phyloP scores from a whole-genome alignment of 2,888 invertebrate genomes.

The Melikaiella ostensackeni region DNA sequence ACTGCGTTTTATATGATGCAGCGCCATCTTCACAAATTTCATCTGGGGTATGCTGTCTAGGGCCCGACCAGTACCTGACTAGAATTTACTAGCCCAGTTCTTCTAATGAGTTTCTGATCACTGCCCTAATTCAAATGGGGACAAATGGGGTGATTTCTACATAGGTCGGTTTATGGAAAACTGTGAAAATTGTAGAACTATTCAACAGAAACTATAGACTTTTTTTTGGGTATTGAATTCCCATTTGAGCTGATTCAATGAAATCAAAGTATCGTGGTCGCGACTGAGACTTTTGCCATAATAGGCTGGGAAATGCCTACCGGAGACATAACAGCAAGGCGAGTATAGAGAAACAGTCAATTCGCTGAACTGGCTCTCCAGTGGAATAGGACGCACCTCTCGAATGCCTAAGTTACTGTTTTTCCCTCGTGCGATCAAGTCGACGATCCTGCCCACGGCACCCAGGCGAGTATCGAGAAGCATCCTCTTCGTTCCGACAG shows the following conservation, averaged over 20 bases:
- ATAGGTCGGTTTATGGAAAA: not conserved
- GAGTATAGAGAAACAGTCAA: slow-evolving; percentile 62
- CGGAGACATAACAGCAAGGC: slow-evolving; percentile 62
- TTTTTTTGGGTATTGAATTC: slow-evolving; percentile 9
- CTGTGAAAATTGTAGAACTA: slow-evolving; percentile 2
- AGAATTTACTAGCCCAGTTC: too few relatives aligned
- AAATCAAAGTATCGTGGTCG: slow-evolving; percentile 50
- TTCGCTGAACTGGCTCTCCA: slow-evolving; percentile 70
- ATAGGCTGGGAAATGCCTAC: slow-evolving; percentile 66
- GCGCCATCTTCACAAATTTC: too few relatives aligned
- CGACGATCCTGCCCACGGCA: slow-evolving; percentile 43
- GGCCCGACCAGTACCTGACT: too few relatives aligned
- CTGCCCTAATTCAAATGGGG: too few relatives aligned
- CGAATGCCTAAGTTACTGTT: slow-evolving; percentile 67
- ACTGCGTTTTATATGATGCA: too few relatives aligned
- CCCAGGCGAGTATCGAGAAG: slow-evolving; percentile 42
- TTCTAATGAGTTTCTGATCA: too few relatives aligned
- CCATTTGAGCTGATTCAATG: slow-evolving; percentile 46
- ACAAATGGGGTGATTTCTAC: too few relatives aligned
- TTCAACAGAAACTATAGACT: not conserved
- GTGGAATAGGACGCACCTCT: slow-evolving; percentile 66
- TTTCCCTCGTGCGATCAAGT: slow-evolving; percentile 59
- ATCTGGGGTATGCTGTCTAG: too few relatives aligned
- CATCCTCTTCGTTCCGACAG: slow-evolving; percentile 23
- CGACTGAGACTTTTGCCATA: slow-evolving; percentile 58